A percentile compares a stretch with the other conserved stretches of the same genome.
phyloP scores from a whole-genome alignment of 1,140 invertebrate genomes.

The Chironomus striatipennis region DNA sequence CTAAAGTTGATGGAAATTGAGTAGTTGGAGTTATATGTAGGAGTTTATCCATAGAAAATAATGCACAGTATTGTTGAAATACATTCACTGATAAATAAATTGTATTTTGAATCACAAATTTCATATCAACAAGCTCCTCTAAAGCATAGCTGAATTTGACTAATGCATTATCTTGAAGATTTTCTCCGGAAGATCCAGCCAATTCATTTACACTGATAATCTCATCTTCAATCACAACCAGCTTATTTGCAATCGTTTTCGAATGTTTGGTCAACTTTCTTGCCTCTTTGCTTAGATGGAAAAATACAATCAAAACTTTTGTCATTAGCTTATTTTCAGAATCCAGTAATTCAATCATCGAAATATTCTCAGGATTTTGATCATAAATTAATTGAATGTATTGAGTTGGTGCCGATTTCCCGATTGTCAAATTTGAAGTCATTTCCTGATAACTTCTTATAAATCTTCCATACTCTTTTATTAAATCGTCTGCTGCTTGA shows the following conservation, averaged over 20 bases:
- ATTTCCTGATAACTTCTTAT: constrained; percentile 32
- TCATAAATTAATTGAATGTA: constrained; percentile 26
- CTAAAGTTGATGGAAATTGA: constrained; percentile 31
- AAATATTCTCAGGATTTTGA: constrained; percentile 48
- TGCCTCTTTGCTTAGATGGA: constrained; percentile 61
- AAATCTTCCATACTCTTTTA: constrained; percentile 34
- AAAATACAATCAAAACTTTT: constrained; percentile 71
- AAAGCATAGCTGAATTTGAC: constrained; percentile 33
- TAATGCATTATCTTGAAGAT: constrained; percentile 25
- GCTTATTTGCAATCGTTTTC: constrained; percentile 44
- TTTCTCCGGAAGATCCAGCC: constrained; percentile 26
- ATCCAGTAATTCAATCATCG: constrained; percentile 58
- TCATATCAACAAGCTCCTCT: constrained; percentile 35
- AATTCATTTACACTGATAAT: constrained; percentile 3
- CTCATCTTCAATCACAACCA: constrained; percentile 25
- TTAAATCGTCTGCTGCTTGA: constrained; percentile 33
- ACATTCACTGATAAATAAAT: constrained; percentile 33
- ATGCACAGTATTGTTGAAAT: constrained; percentile 32
- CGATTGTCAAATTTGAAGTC: constrained; percentile 28
- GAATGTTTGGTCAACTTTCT: constrained; percentile 55
- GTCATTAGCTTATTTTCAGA: constrained; percentile 76
- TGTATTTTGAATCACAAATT: constrained; percentile 33
- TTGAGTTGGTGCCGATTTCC: neutral
- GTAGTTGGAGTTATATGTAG: constrained; percentile 20
- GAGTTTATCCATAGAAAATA: constrained; percentile 25